Evolutionary conservation across 37 sponge, comb jelly and placozoan genomes (phyloP), one percentile per base, ranked within the genome.

Genomic region (Amphimedon queenslandica): DNA sequence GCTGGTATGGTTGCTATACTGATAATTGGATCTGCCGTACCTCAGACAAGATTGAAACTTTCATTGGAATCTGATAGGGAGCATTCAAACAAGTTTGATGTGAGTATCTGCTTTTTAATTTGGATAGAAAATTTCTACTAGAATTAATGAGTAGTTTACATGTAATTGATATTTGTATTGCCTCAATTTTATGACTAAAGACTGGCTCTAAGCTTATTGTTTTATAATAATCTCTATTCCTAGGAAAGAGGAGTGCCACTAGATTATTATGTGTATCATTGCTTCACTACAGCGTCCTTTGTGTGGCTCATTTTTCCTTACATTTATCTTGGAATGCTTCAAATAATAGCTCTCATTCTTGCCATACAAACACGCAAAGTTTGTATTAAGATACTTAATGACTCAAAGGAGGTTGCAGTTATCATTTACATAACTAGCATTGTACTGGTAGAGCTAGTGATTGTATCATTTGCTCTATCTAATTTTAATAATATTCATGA

Each of bases 321-420:
- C 33, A 25, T 40, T 29, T 70, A 70, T 58, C 63, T 79, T 23
- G 65, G 25, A 16, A 23, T 80, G 8, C 66, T 72, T 10, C 81
- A 80, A 32, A 64, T 80, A 32, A 32, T 72, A 3, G 81, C 68
- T 0, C 27, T 80, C 37, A 38, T 80, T 4, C 51, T 80, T 1
- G 73, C 73, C 53, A 30, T 80, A n/a, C 72, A 80, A 33, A 80
- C 67, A 29, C 30, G 81, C 25, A 71, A 72, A 80, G 73, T 80
- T 35, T 72, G 43, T 37, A 72, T 80, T 30, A 61, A 41, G 25
- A 16, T 55, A 25, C 57, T 80, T n/a, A 80, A 80, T 64, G 81
- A 80, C 65, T 80, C 81, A 28, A 80, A 80, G 73, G 40, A 31
- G 32, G 67, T 80, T 43, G 71, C 73, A 37, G 66, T 64, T n/a